A percentile compares a stretch with the other conserved stretches of the same genome.
Conservation (phyloP, 1,140 invertebrate species). For the Mercenaria mercenaria region DNA sequence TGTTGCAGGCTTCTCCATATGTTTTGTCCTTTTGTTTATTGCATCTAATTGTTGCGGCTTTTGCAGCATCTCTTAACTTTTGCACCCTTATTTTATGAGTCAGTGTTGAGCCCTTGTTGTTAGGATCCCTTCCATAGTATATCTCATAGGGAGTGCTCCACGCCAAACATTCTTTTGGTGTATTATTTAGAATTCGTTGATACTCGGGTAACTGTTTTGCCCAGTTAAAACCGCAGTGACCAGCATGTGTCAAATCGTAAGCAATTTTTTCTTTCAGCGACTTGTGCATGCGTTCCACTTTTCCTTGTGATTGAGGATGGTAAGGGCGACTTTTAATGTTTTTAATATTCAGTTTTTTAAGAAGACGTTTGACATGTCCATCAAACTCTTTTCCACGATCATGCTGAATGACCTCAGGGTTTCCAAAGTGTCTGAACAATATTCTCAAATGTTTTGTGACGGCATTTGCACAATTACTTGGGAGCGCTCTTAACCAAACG, state of each 20-base stretch:
- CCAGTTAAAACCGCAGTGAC: not conserved
- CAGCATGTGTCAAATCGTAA: not conserved
- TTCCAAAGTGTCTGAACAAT: not conserved
- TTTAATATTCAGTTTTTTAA: not conserved
- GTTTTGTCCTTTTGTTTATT: not conserved
- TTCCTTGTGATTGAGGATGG: not conserved
- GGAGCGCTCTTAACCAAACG: not conserved
- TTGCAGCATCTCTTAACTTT: not conserved
- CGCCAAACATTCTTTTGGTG: not conserved
- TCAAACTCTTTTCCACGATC: not conserved
- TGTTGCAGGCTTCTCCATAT: not conserved
- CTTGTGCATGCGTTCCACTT: slow-evolving; percentile 8
- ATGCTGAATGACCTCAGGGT: not conserved
- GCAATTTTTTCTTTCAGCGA: not conserved
- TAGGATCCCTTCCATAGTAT: not conserved
- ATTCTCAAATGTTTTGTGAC: not conserved
- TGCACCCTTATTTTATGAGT: too few relatives aligned
- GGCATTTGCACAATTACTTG: not conserved
- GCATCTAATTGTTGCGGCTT: not conserved
- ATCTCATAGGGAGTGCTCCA: not conserved
- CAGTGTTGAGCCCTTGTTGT: not conserved
- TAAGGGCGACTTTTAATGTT: not conserved
- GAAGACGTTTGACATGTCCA: not conserved
- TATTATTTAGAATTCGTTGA: not conserved
- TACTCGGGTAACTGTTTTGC: not conserved